Evolutionary conservation across 2,888 invertebrate genomes (phyloP).

Genomic region (Chaitophorus viminalis): DNA sequence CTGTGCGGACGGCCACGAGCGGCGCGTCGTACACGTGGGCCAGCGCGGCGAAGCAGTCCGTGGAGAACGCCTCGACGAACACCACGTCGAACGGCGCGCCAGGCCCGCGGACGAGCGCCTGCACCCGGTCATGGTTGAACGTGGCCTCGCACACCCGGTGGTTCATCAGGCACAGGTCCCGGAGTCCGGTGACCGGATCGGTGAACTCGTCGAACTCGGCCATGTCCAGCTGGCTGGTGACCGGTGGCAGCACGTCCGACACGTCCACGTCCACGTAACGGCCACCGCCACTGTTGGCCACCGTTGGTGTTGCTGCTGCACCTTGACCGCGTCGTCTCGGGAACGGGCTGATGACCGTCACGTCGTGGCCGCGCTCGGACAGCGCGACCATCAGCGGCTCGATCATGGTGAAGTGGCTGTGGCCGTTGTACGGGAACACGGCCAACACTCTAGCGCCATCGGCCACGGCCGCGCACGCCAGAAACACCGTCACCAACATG

Average conservation of each 20-base stretch:
- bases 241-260: slow-evolving; percentile 50
- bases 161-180: slow-evolving; percentile 48
- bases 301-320: no score
- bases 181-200: slow-evolving; percentile 19
- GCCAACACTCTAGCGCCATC: slow-evolving; percentile 64
- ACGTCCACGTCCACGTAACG: slow-evolving; percentile 52
- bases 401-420: slow-evolving; percentile 65
- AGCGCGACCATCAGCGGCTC: slow-evolving; percentile 45
- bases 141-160: slow-evolving; percentile 51
- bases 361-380: slow-evolving; percentile 38
- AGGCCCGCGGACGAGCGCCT: not conserved
- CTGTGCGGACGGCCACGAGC: slow-evolving; percentile 43
- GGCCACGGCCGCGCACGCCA: not conserved
- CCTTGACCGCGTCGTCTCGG: not conserved
- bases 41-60: slow-evolving; percentile 52
- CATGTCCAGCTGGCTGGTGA: slow-evolving; percentile 31
- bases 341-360: slow-evolving; percentile 57
- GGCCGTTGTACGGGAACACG: slow-evolving; percentile 65
- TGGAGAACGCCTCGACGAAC: slow-evolving; percentile 43
- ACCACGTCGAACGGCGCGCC: slow-evolving; percentile 39
- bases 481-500: not conserved
- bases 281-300: not conserved
- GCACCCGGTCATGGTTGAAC: slow-evolving; percentile 31
- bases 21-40: slow-evolving; percentile 41
- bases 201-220: not conserved